These are phyloP conservation scores for Acronicta alni DNA, from an alignment of 2,888 invertebrate species.

Conservation along the genomic window DNA sequence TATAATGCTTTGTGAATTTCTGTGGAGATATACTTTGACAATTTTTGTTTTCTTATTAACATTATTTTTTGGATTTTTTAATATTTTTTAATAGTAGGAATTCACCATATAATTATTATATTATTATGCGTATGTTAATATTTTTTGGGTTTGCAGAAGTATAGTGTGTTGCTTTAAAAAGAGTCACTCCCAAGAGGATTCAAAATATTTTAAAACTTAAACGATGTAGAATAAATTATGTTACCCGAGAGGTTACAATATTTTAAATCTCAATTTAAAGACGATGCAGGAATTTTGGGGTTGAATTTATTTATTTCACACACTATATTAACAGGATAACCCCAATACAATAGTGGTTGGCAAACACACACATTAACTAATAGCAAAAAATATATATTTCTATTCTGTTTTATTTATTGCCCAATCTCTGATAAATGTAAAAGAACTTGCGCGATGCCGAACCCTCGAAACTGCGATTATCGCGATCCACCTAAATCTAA, in stretches of 20 bases:
- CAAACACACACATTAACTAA: too few species aligned
- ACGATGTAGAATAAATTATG: neutral
- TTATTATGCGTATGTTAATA: too few species aligned
- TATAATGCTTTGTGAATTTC: neutral
- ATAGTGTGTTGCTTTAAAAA: neutral
- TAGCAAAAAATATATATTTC: neutral
- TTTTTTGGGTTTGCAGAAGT: too few species aligned
- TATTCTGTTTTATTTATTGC: conserved; percentile 37
- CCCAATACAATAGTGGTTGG: too few species aligned
- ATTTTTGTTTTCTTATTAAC: too few species aligned
- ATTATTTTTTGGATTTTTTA: too few species aligned
- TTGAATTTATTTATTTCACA: neutral
- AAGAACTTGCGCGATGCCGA: conserved; percentile 40
- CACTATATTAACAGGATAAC: too few species aligned
- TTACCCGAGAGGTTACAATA: neutral
- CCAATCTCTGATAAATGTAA: conserved; percentile 32
- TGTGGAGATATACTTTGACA: too few species aligned
- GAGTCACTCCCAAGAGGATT: neutral
- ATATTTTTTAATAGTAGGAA: too few species aligned
- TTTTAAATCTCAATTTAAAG: neutral
- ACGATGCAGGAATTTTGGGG: neutral
- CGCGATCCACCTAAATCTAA: conserved; percentile 31
- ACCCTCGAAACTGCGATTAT: conserved; percentile 38
- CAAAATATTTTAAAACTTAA: neutral
- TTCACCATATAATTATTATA: too few species aligned